These are phyloP conservation scores for Lanius collurio DNA, from an alignment of 2,113 vertebrate species.

Conservation along the genomic window DNA sequence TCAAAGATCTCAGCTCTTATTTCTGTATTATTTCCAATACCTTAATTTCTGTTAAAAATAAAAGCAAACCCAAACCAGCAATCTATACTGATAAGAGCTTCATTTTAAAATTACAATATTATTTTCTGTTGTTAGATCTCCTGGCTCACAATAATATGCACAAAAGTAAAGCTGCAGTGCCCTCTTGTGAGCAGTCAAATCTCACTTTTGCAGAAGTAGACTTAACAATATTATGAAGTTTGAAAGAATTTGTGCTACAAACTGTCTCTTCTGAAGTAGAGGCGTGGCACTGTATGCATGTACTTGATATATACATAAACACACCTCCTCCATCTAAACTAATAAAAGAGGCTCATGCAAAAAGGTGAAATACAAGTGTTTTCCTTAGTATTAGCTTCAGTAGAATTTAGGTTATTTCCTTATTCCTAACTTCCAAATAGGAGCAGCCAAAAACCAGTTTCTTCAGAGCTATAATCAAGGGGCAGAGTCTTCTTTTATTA, in stretches of 20 bases:
- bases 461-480: background rate
- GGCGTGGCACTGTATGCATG: fast-evolving
- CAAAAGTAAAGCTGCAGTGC: constrained; percentile 31
- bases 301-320: fast-evolving
- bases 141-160: fast-evolving
- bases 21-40: background rate
- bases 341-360: background rate
- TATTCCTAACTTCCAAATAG: background rate
- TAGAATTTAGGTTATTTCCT: background rate
- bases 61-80: background rate
- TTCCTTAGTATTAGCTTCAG: background rate
- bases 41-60: background rate
- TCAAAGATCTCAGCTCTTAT: background rate
- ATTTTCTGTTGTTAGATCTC: background rate
- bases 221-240: background rate
- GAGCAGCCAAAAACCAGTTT: background rate
- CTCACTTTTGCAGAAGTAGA: background rate
- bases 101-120: background rate
- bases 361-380: background rate
- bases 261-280: background rate
- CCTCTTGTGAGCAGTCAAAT: constrained; percentile 30
- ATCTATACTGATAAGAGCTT: background rate
- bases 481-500: background rate
- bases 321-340: background rate
- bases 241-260: background rate